phyloP scores from a whole-genome alignment of 2,113 vertebrate genomes.

The Rhipidura dahli region DNA sequence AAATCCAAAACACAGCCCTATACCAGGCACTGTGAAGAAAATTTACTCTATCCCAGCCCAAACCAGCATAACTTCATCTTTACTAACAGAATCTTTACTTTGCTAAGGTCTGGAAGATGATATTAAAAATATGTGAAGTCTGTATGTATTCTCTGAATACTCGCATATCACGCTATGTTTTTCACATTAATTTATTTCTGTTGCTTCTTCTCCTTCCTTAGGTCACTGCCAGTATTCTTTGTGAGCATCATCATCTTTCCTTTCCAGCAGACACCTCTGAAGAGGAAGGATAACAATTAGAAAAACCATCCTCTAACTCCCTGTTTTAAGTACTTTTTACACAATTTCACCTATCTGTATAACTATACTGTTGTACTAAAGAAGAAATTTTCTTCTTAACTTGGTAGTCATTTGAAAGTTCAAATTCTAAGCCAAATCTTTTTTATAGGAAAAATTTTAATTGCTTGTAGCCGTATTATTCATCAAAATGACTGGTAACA shows the following conservation, averaged over 20 bases:
- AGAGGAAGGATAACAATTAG: background rate
- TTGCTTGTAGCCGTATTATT: background rate
- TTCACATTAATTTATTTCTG: background rate
- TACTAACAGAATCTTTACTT: background rate
- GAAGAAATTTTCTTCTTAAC: background rate
- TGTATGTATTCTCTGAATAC: background rate
- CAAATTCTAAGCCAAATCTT: background rate
- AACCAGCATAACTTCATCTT: background rate
- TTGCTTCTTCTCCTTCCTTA: background rate
- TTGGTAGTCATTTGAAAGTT: background rate
- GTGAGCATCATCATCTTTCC: background rate
- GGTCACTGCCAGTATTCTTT: background rate
- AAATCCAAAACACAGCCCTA: background rate
- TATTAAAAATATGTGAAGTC: background rate
- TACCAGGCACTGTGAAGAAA: background rate
- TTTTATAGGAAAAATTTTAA: background rate
- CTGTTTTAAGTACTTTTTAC: background rate
- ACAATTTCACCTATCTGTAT: background rate
- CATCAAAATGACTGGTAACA: background rate
- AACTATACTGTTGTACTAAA: background rate
- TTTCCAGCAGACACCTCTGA: background rate
- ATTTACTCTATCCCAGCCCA: background rate
- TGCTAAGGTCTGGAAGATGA: background rate
- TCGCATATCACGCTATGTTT: background rate
- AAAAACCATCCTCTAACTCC: background rate